A percentile compares a stretch with the other conserved stretches of the same genome.
phyloP scores from a whole-genome alignment of 2,888 invertebrate species.

The Bimastos eiseni region DNA sequence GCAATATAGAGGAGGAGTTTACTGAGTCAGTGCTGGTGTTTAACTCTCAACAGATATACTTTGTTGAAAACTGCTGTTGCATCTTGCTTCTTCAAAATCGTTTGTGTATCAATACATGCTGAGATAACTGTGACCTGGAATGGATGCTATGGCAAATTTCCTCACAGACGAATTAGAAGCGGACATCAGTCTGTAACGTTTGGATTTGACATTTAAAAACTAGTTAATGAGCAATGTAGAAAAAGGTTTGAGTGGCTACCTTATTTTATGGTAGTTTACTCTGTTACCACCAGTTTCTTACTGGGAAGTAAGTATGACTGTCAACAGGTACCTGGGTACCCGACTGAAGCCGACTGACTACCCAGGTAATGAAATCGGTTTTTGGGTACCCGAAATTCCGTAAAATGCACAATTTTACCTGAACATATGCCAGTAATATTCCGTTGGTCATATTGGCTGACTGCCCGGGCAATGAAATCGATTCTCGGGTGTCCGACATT shows the following conservation, averaged over 20 bases:
- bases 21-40: background rate
- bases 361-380: too few relatives aligned
- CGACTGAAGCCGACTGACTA: too few relatives aligned
- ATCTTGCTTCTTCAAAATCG: background rate
- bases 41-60: background rate
- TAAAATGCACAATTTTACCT: too few relatives aligned
- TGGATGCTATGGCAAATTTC: background rate
- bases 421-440: too few relatives aligned
- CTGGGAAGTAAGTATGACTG: too few relatives aligned
- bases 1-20: background rate
- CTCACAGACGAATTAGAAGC: background rate
- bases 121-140: background rate
- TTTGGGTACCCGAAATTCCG: too few relatives aligned
- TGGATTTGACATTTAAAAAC: background rate
- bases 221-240: background rate
- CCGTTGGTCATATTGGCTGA: too few relatives aligned
- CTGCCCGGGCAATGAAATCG: too few relatives aligned
- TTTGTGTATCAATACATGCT: too few relatives aligned
- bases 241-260: background rate
- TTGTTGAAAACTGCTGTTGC: background rate
- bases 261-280: background rate
- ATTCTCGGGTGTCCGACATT: too few relatives aligned
- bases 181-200: background rate
- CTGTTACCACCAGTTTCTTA: too few relatives aligned
- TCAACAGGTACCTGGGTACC: too few relatives aligned